Evolutionary conservation across 2,797 vertebrate species (phyloP).

Genomic region (Caiman crocodilus): DNA sequence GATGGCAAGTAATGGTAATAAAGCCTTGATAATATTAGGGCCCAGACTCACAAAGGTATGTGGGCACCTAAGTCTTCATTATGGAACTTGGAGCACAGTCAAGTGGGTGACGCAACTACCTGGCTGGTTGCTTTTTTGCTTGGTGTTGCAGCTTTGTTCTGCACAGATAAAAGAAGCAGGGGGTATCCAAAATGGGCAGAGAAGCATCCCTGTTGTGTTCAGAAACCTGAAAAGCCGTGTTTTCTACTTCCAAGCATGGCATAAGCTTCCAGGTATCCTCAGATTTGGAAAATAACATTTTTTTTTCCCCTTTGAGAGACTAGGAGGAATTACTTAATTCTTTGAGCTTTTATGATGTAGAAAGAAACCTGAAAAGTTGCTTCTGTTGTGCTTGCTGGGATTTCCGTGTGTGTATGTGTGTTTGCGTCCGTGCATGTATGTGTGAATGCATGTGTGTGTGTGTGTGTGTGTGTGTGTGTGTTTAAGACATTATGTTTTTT

Average conservation of each 20-base stretch:
- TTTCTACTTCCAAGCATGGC: neutral
- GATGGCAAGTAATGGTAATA: conserved; percentile 33
- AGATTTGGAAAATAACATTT: neutral
- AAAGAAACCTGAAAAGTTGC: neutral
- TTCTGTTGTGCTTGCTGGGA: neutral
- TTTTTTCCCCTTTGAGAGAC: neutral
- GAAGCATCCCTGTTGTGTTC: fast-evolving
- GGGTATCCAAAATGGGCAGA: neutral
- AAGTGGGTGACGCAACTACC: neutral
- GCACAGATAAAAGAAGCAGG: neutral
- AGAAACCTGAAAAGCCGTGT: neutral
- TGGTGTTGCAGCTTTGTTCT: neutral
- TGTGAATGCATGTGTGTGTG: too few relatives aligned
- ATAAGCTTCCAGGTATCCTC: neutral
- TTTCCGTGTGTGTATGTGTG: neutral
- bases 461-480: neutral
- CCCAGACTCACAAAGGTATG: conserved; percentile 4
- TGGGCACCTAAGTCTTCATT: conserved; percentile 19
- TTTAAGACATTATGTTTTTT: neutral
- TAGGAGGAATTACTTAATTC: fast-evolving
- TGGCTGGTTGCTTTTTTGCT: neutral
- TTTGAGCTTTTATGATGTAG: neutral
- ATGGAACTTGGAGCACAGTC: neutral
- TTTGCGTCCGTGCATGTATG: too few relatives aligned
- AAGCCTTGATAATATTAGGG: conserved; percentile 48